Evolutionary conservation across 2,113 vertebrate genomes (phyloP), one percentile per base, ranked within the genome.

Genomic region (Peucedramus taeniatus): DNA sequence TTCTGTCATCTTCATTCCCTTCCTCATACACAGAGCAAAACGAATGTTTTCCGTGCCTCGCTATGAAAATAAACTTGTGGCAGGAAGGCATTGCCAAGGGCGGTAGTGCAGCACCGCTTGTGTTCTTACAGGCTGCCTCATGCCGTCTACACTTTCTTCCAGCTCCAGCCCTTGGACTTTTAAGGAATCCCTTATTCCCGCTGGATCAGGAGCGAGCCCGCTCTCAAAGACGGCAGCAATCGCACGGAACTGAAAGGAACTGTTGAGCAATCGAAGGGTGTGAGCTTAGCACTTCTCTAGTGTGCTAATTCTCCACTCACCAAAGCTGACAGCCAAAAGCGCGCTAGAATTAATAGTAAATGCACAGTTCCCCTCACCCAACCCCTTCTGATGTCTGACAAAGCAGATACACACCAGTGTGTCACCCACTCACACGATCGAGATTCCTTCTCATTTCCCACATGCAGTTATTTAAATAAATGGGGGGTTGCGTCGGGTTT

Each of bases 41-140:
- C 3, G 4, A 1, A 57, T 23, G 40, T 40, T 22, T 60, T 37
- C 21, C 19, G 35, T 33, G 51, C 18, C 40, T 56, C 31, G 2
- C 59, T 51, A 4, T 9, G 61, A 63, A 87, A 83, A 68, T 10
- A 20, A 6, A 2, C 27, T 49, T 26, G 8, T 15, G n/a, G 22
- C 28, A 35, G 50, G 47, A 70, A 63, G 33, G 50, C 11, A 19
- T 42, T 26, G 23, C 59, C 35, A 3, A 27, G n/a, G 37, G 47
- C 49, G 13, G 50, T 4, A 3, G 7, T 12, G 65, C 17, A 39
- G 13, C 17, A 20, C 15, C 57, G 15, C 35, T 15, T 7, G 6
- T 13, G 1, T 35, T 37, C 15, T 5, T 35, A 31, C 30, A 30
- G n/a, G 6, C 24, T 4, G 7, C 8, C 21, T 57, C 13, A 0